phyloP scores from a whole-genome alignment of 2,797 vertebrate species.

The Trichosurus vulpecula region DNA sequence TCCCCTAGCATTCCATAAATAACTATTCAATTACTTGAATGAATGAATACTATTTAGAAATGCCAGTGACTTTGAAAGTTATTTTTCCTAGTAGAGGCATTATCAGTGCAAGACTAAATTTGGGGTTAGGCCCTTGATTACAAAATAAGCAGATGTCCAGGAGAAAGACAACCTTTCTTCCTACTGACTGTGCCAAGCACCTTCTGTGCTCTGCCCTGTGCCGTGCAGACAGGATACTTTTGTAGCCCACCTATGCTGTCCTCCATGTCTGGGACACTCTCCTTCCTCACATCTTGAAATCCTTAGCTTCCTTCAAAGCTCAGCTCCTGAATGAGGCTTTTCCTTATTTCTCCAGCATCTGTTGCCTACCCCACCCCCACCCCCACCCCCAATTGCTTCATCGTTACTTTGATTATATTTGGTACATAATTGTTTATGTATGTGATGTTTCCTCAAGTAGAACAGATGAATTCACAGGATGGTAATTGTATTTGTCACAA shows the following conservation, averaged over 20 bases:
- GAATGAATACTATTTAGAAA: neutral
- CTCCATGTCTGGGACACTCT: neutral
- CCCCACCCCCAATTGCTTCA: neutral
- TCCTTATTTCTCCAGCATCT: neutral
- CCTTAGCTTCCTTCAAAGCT: neutral
- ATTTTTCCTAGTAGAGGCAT: neutral
- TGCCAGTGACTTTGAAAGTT: neutral
- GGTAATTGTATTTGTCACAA: neutral
- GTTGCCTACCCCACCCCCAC: neutral
- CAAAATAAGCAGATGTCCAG: neutral
- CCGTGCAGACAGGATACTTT: neutral
- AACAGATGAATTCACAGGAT: neutral
- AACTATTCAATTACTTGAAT: neutral
- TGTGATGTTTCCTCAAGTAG: neutral
- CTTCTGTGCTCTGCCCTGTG: rapidly evolving
- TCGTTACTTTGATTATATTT: neutral
- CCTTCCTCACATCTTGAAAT: neutral
- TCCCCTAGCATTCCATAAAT: neutral
- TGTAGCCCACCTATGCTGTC: neutral
- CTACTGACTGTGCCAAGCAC: neutral
- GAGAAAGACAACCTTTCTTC: neutral
- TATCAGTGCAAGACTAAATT: neutral
- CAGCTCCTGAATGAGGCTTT: neutral
- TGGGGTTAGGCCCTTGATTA: neutral
- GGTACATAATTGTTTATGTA: neutral